Evolutionary conservation across 1,140 invertebrate genomes (phyloP).

Genomic region (Drosophila nigrodunni): DNA sequence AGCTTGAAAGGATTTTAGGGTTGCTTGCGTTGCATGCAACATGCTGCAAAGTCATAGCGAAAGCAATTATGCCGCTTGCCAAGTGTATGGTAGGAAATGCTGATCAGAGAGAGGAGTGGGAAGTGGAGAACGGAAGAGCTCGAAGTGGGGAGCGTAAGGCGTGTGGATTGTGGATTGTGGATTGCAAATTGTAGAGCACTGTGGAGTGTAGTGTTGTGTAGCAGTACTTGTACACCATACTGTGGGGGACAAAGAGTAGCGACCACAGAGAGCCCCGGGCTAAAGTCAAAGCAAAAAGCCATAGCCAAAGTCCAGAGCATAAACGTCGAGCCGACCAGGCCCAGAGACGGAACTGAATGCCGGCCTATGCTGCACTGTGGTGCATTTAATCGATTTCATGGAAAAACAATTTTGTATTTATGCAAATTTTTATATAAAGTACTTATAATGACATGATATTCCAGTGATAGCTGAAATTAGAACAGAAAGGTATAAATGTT

Average conservation of each 20-base stretch:
- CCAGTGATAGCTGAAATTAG: no score
- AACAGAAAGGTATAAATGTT: no score
- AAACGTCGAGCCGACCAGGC: slow-evolving; percentile 26
- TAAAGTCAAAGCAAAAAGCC: slow-evolving; percentile 32
- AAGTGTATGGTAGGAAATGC: slow-evolving; percentile 37
- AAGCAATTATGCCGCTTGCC: slow-evolving; percentile 41
- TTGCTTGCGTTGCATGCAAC: slow-evolving; percentile 11
- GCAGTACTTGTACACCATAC: not conserved
- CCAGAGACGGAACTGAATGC: slow-evolving; percentile 9
- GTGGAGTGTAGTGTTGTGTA: slow-evolving; percentile 1
- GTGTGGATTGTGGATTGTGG: slow-evolving; percentile 1
- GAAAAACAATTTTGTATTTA: no score
- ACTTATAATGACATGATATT: no score
- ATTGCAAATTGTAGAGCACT: not conserved
- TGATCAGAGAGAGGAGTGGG: slow-evolving; percentile 16
- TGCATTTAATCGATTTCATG: no score
- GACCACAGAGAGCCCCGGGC: slow-evolving; percentile 23
- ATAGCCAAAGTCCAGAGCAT: slow-evolving; percentile 26
- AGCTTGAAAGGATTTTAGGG: slow-evolving; percentile 7
- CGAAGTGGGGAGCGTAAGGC: not conserved
- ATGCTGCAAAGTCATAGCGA: slow-evolving; percentile 33
- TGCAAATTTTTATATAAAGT: no score
- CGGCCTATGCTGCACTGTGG: slow-evolving; percentile 32
- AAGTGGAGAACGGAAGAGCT: not conserved
- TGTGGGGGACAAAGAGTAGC: not conserved